Evolutionary conservation across 2,113 vertebrate species (phyloP).

Genomic region (human (Homo sapiens)): GRCh38 chr5:75843001-75843500

Average conservation of each 20-base stretch:
- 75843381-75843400: neutral
- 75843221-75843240: neutral
- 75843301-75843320: neutral
- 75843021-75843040: neutral
- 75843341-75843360: neutral
- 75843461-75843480: neutral
- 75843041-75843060: slow-evolving; percentile 11
- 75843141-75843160: slow-evolving; percentile 12
- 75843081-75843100: slow-evolving; percentile 12
- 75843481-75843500: neutral
- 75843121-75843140: neutral
- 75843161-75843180: neutral
- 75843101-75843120: neutral
- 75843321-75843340: neutral
- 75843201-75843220: slow-evolving; percentile 4
- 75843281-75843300: neutral
- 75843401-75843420: neutral
- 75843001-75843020: neutral
- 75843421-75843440: neutral
- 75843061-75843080: slow-evolving; percentile 18
- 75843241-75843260: neutral
- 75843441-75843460: neutral
- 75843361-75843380: neutral
- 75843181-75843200: neutral
- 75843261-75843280: neutral